Base-by-base conservation (phyloP, 1,140 invertebrate genomes). In the Amyelois transitella region DNA sequence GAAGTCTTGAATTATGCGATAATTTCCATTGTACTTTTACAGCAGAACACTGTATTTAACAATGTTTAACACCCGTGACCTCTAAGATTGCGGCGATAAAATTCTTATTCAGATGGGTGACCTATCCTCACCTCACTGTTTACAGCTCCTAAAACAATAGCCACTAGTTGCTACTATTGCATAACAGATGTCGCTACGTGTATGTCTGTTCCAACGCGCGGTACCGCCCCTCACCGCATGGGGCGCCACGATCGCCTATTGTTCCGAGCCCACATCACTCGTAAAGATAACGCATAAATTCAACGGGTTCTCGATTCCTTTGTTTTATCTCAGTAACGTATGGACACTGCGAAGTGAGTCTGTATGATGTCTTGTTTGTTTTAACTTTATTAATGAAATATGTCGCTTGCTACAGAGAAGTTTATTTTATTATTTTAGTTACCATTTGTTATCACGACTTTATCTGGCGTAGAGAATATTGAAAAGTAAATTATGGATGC, bases 331-430 rank as follows among this genome's bases (percentile, higher is more conserved):
- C 77, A 64, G 79, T 86, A 87, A 87, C 75, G 77, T 87, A 87
- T 87, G 84, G 81, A 84, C 75, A 83, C 79, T 81, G 79, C 82
- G 75, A 86, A 87, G 84, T 87, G 79, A 86, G 81, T 72, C 73
- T 80, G 74, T 81, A 86, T 83, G 81, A 84, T 82, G 76, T 72
- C 69, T 72, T 75, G 73, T 62, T 87, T 77, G 76, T 87, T 83
- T 87, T 86, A 75, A 63, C 75, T 87, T 87, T 86, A 83, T 86
- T 87, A 87, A 85, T 87, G 79, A 87, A 87, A 87, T 87, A 87
- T 87, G 83, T 86, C 83, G 80, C 84, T 60, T 58, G 55, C 53
- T 80, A 73, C 73, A 72, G 54, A 71, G 66, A 66, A 65, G 74
- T 75, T 81, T 77, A 81, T 83, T 85, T 84, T 86, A 81, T 86